A percentile compares a stretch with the other conserved stretches of the same genome.
Evolutionary conservation across 2,797 vertebrate genomes (phyloP).

Genomic region (Nothura maculosa): DNA sequence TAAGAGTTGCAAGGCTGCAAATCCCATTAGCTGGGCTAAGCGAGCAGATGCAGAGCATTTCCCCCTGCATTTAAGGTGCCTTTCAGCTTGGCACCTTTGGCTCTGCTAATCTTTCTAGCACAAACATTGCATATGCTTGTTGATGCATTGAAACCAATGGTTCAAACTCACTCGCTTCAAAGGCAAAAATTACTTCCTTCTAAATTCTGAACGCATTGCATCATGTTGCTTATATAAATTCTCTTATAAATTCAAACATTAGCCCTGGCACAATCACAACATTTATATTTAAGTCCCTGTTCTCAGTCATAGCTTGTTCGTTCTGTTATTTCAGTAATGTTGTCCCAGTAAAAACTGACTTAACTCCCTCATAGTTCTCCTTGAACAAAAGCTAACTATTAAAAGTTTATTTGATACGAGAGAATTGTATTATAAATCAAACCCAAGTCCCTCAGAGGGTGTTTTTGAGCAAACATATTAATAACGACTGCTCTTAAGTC

Average conservation of each 20-base stretch:
- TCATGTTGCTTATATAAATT: conserved; percentile 69
- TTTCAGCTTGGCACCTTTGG: neutral
- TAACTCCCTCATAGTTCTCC: conserved; percentile 1
- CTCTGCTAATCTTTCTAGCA: neutral
- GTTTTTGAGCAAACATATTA: conserved; percentile 9
- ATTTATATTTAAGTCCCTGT: conserved; percentile 49
- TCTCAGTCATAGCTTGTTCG: conserved; percentile 30
- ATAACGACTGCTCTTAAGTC: neutral
- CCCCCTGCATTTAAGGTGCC: no score
- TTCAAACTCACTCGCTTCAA: conserved; percentile 18
- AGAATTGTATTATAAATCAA: conserved; percentile 42
- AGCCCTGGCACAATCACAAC: conserved; percentile 31
- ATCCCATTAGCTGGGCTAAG: neutral
- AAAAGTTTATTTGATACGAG: conserved; percentile 16
- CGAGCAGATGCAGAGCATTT: neutral
- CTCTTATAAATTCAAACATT: conserved; percentile 51
- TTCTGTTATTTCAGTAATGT: conserved; percentile 48
- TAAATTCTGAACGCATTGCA: conserved; percentile 53
- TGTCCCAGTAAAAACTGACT: conserved; percentile 46
- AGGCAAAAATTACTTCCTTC: conserved; percentile 45
- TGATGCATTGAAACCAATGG: neutral
- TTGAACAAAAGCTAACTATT: conserved; percentile 38
- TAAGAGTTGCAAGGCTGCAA: neutral
- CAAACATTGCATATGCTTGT: neutral
- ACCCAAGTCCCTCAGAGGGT: neutral